These are phyloP conservation scores for Pocillopora grandis DNA, from an alignment of 92 coral and sea anemone species.

Conservation along the genomic window DNA sequence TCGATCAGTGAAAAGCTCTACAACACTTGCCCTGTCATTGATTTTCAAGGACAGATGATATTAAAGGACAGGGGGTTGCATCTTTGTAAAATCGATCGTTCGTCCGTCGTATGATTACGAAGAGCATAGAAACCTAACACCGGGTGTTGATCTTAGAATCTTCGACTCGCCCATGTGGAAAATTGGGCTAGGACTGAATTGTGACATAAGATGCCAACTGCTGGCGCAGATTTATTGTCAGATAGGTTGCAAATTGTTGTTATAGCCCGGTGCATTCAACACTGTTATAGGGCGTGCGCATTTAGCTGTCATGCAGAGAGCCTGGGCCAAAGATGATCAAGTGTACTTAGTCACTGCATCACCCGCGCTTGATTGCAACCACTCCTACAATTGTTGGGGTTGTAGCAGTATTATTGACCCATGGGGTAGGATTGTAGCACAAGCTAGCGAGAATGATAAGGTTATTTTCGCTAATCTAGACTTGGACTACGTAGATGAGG, in stretches of 20 bases:
- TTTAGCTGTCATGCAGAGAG: constrained; percentile 1
- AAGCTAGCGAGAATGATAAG: background rate
- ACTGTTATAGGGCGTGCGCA: background rate
- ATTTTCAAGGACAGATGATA: background rate
- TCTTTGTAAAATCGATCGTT: background rate
- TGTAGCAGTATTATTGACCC: background rate
- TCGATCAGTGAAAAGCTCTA: background rate
- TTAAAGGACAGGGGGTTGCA: background rate
- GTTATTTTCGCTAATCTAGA: background rate
- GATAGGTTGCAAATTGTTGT: background rate
- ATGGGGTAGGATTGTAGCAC: constrained; percentile 4
- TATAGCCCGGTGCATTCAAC: background rate
- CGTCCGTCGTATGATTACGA: background rate
- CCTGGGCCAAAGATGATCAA: background rate
- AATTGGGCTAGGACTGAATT: background rate
- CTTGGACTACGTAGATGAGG: background rate
- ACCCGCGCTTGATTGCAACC: background rate
- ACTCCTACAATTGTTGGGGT: background rate
- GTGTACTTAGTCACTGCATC: background rate
- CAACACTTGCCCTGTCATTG: background rate
- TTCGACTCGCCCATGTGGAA: background rate
- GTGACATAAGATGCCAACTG: background rate
- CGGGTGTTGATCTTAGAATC: background rate
- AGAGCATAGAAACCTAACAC: background rate
- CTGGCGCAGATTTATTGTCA: background rate